Evolutionary conservation across 2,797 vertebrate genomes (phyloP).

Genomic region (Tinamus major): DNA sequence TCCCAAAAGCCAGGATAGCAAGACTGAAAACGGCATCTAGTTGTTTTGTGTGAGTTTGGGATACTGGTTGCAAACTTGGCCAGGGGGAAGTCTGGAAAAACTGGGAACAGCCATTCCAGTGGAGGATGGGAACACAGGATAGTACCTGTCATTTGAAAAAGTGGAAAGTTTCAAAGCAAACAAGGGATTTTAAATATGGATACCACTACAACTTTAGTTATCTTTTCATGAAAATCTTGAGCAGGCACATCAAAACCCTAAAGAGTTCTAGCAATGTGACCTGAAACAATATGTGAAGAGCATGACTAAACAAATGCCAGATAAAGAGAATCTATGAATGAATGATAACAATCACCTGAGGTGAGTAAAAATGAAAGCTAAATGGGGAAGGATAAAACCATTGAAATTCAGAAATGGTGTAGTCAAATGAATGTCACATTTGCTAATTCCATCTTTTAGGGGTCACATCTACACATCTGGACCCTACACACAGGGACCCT

Average conservation of each 20-base stretch:
- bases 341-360: neutral
- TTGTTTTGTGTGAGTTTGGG: neutral
- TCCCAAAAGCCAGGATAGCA: neutral
- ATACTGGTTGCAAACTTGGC: neutral
- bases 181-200: neutral
- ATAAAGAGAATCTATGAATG: slow-evolving; percentile 23
- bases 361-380: slow-evolving; percentile 51
- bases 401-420: neutral
- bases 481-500: neutral
- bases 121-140: neutral
- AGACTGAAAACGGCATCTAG: neutral
- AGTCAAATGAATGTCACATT: neutral
- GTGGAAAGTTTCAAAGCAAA: neutral
- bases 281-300: neutral
- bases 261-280: neutral
- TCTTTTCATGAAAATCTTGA: neutral
- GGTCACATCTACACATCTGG: neutral
- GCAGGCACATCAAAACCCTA: neutral
- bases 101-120: neutral
- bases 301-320: slow-evolving; percentile 1
- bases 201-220: neutral
- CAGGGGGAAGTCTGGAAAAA: neutral
- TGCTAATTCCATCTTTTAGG: neutral
- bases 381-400: neutral
- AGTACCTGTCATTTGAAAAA: neutral